Evolutionary conservation across 2,797 vertebrate species (phyloP).

Genomic region (Podarcis lilfordi): DNA sequence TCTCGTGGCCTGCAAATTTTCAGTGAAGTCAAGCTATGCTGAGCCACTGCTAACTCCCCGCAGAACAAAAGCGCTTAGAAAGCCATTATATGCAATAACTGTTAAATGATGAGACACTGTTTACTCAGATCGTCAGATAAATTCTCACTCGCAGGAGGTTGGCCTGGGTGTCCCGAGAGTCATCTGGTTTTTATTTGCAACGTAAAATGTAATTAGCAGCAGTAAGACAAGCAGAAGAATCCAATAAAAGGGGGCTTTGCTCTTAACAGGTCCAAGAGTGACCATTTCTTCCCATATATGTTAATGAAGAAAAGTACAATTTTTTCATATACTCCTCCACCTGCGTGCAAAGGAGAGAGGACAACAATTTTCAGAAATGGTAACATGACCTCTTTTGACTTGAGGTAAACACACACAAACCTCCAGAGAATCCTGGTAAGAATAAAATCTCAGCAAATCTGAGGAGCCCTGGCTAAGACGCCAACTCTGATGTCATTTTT

Average conservation of each 20-base stretch:
- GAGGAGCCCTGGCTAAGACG: too few species aligned
- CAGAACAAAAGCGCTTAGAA: slow-evolving; percentile 77
- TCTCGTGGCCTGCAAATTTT: slow-evolving; percentile 78
- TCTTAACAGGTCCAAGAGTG: slow-evolving; percentile 69
- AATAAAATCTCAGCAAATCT: too few species aligned
- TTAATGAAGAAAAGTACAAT: slow-evolving; percentile 76
- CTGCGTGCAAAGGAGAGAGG: not conserved
- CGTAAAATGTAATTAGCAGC: slow-evolving; percentile 83
- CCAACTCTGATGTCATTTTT: too few species aligned
- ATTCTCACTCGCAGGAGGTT: slow-evolving; percentile 75
- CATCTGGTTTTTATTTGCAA: slow-evolving; percentile 84
- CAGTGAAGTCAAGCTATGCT: slow-evolving; percentile 61
- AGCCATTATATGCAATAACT: slow-evolving; percentile 78
- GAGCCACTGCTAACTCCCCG: slow-evolving; percentile 71
- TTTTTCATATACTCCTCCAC: slow-evolving; percentile 54
- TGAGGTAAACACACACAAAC: too few species aligned
- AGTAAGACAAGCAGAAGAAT: slow-evolving; percentile 79
- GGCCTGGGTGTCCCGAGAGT: slow-evolving; percentile 70
- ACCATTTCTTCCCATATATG: slow-evolving; percentile 75
- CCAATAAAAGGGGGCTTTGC: slow-evolving; percentile 81
- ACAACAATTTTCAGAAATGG: not conserved
- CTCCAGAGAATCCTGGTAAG: too few species aligned
- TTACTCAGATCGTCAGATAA: slow-evolving; percentile 78
- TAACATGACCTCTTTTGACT: too few species aligned
- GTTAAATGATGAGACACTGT: slow-evolving; percentile 80